A percentile compares a stretch with the other conserved stretches of the same genome.
Evolutionary conservation across 2,888 invertebrate species (phyloP).

Genomic region (Aelia acuminata): DNA sequence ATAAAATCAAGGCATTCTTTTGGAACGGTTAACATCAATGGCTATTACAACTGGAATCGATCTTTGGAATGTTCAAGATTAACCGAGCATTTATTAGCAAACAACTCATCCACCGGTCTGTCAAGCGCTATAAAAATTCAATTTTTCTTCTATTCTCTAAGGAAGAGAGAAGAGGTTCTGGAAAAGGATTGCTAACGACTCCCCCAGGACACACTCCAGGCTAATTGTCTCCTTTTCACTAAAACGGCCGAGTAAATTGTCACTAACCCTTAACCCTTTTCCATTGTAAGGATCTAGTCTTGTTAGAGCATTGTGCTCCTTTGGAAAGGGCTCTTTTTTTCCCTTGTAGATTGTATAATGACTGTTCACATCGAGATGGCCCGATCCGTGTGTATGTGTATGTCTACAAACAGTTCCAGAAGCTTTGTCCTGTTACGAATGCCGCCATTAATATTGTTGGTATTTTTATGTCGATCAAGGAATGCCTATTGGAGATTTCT

Average conservation of each 20-base stretch:
- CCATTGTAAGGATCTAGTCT: constrained; percentile 12
- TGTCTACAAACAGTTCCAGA: not conserved
- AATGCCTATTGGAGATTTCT: too few relatives aligned
- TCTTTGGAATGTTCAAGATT: not conserved
- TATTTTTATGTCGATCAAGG: too few relatives aligned
- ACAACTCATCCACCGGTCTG: not conserved
- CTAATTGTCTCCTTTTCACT: constrained; percentile 42
- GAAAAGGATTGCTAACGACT: constrained; percentile 38
- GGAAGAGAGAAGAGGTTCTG: constrained; percentile 14
- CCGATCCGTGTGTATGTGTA: not conserved
- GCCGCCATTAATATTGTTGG: too few relatives aligned
- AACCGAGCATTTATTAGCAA: not conserved
- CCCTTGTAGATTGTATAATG: constrained; percentile 12
- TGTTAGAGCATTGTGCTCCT: constrained; percentile 15
- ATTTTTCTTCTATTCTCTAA: constrained; percentile 14
- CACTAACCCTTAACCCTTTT: constrained; percentile 33
- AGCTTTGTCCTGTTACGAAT: not conserved
- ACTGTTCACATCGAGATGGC: not conserved
- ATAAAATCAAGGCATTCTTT: too few relatives aligned
- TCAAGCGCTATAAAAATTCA: constrained; percentile 20
- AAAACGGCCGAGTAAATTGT: constrained; percentile 42
- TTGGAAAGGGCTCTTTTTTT: not conserved
- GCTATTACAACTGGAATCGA: too few relatives aligned
- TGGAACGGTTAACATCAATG: too few relatives aligned
- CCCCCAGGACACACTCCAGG: constrained; percentile 45